These are phyloP conservation scores for Eptesicus fuscus DNA, from an alignment of 2,113 vertebrate genomes.

Conservation along the genomic window DNA sequence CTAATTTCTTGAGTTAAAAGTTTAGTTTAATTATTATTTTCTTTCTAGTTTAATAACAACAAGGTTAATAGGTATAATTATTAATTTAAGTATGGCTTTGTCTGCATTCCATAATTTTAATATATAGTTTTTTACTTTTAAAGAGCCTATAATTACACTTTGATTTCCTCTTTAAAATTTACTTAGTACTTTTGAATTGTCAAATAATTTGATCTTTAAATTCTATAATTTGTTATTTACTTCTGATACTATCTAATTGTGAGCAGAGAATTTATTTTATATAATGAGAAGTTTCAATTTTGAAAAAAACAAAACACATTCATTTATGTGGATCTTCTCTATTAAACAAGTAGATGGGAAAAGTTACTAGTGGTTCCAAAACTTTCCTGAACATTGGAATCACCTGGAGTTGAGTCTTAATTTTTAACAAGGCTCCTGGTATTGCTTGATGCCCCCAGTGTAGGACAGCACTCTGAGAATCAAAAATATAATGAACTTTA, in stretches of 20 bases:
- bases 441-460: background rate
- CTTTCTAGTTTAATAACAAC: background rate
- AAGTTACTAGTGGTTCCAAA: background rate
- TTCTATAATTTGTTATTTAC: background rate
- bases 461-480: background rate
- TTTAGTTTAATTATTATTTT: background rate
- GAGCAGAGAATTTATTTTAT: background rate
- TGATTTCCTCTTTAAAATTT: background rate
- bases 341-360: background rate
- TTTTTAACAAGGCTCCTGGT: background rate
- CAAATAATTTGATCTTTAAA: conserved; percentile 1
- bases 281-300: background rate
- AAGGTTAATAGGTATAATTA: background rate
- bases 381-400: background rate
- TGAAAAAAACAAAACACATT: background rate
- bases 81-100: background rate
- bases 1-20: background rate
- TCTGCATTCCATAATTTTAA: background rate
- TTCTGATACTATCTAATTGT: background rate
- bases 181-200: background rate
- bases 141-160: background rate
- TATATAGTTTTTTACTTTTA: background rate
- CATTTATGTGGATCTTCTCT: background rate
- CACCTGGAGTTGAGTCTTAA: background rate
- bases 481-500: background rate